Evolutionary conservation across 2,888 invertebrate species (phyloP), one percentile per base, ranked within the genome.

Genomic region (Cosmorhoe ocellata): DNA sequence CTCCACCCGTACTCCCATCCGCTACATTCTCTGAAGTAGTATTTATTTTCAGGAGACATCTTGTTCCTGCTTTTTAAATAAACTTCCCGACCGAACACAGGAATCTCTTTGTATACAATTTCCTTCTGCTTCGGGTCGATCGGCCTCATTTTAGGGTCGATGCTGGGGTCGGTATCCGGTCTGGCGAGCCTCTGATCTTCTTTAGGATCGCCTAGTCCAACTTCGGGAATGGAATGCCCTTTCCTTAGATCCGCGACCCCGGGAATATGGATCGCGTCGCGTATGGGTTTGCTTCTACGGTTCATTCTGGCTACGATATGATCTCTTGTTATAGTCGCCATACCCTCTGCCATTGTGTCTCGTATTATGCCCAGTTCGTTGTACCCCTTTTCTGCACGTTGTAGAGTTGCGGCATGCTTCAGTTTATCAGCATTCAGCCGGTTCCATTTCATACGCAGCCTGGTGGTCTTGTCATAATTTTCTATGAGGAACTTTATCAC

Each of bases 1-100:
- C 80, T 65, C 78, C 78, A 81, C 0, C 81, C 81, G 24, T 69
- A 77, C 5, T 56, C 62, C 73, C 71, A 73, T 0, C 63, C 69
- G 42, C 38, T 56, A 8, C 61, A 53, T 56, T 74, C 71, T 11
- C 32, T 57, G 38, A 76, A 76, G 41, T 81, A 80, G 45, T 66
- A 81, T 51, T 71, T 77, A 5, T 70, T 49, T 44, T 80, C 80
- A 0, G 79, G 79, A 10, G 53, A 11, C 2, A 67, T 67, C 44
- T 61, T 65, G 41, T 45, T 51, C 41, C 80, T 66, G 5, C 39
- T 59, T 42, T 70, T 71, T 44, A 80, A 57, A 58, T 81, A 81
- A 2, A 57, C 71, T 40, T 53, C 24, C 1, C 79, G 66, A 0
- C 81, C 81, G 51, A 60, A 75, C 3, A 32, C 24, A 2, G 80